Evolutionary conservation across 2,113 vertebrate species (phyloP).

Genomic region (Oriolus oriolus): DNA sequence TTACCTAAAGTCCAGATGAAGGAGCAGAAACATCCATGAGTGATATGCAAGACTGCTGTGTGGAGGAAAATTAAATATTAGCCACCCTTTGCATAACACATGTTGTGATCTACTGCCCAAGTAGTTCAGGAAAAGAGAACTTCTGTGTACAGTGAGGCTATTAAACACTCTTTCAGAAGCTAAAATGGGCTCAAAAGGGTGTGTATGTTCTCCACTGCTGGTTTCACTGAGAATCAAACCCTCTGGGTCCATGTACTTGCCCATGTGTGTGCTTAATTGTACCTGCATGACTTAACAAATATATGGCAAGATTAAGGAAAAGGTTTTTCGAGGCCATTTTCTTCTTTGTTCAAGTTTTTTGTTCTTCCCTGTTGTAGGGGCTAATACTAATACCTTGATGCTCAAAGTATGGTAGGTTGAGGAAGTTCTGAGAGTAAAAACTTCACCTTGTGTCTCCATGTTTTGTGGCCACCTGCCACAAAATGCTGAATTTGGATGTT

Average conservation of each 20-base stretch:
- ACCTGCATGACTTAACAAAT: neutral
- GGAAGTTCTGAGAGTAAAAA: neutral
- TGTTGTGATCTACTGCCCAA: neutral
- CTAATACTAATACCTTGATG: too few relatives aligned
- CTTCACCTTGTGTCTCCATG: neutral
- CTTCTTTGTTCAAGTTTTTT: neutral
- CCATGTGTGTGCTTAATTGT: neutral
- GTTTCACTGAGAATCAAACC: neutral
- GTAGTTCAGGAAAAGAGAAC: neutral
- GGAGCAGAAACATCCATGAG: neutral
- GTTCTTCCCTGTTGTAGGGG: fast-evolving
- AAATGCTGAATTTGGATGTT: neutral
- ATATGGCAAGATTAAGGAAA: neutral
- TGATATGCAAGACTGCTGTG: neutral
- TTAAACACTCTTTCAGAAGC: neutral
- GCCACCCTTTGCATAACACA: neutral
- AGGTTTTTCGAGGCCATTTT: neutral
- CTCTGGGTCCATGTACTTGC: neutral
- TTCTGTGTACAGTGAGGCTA: neutral
- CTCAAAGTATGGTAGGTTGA: neutral
- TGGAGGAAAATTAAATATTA: neutral
- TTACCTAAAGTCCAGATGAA: neutral
- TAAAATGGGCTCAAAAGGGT: neutral
- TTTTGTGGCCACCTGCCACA: neutral
- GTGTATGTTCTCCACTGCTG: neutral